A percentile compares a stretch with the other conserved stretches of the same genome.
Evolutionary conservation across 2,888 invertebrate genomes (phyloP).

Genomic region (Callyntrura guangdongensis): DNA sequence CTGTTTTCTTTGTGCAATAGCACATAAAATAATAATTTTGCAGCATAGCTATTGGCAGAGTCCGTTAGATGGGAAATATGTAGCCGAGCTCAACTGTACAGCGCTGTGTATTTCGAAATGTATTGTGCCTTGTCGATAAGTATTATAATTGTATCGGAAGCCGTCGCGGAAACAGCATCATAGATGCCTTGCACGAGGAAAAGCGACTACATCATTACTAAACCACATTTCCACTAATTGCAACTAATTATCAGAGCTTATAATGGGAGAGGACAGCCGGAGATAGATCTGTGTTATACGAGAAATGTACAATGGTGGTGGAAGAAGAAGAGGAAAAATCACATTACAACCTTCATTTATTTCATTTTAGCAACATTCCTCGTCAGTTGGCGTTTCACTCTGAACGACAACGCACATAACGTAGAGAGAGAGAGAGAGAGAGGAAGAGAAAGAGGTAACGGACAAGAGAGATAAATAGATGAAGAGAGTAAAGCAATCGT

Average conservation of each 20-base stretch:
- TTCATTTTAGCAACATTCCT: constrained; percentile 60
- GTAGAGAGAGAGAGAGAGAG: not conserved
- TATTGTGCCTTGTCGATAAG: not conserved
- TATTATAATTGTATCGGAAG: not conserved
- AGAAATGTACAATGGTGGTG: not conserved
- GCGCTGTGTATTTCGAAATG: no score
- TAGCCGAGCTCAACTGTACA: not conserved
- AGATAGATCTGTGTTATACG: not conserved
- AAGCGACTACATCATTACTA: constrained; percentile 27
- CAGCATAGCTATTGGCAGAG: constrained; percentile 21
- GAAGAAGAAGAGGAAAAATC: constrained; percentile 37
- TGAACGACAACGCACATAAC: constrained; percentile 23
- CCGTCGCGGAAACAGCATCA: not conserved
- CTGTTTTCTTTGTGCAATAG: constrained; percentile 36
- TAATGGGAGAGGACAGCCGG: constrained; percentile 53
- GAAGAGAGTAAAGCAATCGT: constrained; percentile 21
- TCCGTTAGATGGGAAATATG: not conserved
- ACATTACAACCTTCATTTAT: constrained; percentile 64
- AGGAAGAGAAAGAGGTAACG: not conserved
- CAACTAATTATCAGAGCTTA: constrained; percentile 66
- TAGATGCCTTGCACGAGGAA: not conserved
- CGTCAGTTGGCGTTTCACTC: constrained; percentile 50
- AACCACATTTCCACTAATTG: constrained; percentile 63
- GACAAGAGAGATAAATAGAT: not conserved
- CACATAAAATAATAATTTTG: constrained; percentile 55